phyloP scores from a whole-genome alignment of 2,113 vertebrate genomes.

The Syngnathus scovelli region DNA sequence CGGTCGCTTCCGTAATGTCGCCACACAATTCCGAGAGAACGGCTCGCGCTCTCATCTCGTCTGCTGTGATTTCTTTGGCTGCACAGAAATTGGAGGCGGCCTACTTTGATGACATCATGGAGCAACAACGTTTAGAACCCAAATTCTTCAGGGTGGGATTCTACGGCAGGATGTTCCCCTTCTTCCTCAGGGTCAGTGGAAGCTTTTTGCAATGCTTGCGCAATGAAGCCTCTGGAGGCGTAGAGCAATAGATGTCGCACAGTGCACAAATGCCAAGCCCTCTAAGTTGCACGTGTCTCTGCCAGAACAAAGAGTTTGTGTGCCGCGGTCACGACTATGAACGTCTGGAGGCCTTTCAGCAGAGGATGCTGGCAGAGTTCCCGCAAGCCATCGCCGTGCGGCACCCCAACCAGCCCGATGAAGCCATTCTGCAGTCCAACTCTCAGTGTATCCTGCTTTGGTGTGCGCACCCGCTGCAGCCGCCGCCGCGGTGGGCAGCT shows the following conservation, averaged over 20 bases:
- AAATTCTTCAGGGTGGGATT: slow-evolving; percentile 97
- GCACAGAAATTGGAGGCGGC: slow-evolving; percentile 97
- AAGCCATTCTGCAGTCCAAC: slow-evolving; percentile 89
- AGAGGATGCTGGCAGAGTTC: slow-evolving; percentile 97
- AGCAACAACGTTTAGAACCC: slow-evolving; percentile 93
- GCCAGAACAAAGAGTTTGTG: slow-evolving; percentile 96
- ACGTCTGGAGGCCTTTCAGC: slow-evolving; percentile 94
- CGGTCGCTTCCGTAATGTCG: neutral
- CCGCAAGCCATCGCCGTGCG: slow-evolving; percentile 98
- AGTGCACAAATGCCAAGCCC: neutral
- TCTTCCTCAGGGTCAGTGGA: slow-evolving; percentile 90
- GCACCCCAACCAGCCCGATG: slow-evolving; percentile 95
- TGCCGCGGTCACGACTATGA: slow-evolving; percentile 97
- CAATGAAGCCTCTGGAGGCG: neutral
- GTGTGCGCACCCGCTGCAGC: neutral
- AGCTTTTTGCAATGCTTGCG: neutral
- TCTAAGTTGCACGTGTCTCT: neutral
- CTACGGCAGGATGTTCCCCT: slow-evolving; percentile 96
- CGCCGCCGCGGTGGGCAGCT: neutral
- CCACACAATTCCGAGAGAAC: neutral
- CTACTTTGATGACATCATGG: slow-evolving; percentile 97
- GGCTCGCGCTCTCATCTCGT: neutral
- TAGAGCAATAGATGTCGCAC: neutral
- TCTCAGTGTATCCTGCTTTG: slow-evolving; percentile 91
- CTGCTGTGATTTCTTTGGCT: neutral